Base-by-base conservation (phyloP, 1,140 invertebrate species). In the Pseudomyrmex gracilis region DNA sequence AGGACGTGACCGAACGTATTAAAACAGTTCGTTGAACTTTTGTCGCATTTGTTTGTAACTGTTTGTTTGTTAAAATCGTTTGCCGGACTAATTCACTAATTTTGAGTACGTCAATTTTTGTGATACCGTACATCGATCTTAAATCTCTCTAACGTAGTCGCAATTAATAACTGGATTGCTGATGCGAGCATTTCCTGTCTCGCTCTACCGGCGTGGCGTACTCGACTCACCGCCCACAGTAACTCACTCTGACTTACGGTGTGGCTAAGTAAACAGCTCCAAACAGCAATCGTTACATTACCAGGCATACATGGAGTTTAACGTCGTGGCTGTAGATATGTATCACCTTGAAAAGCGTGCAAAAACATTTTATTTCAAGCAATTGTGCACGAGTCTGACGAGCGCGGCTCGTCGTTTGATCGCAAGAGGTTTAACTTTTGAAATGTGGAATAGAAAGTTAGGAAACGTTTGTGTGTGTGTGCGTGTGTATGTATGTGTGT, bases 101-200 rank as follows among this genome's bases (percentile, higher is more conserved):
- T 17, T 73, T 55, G 22, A 34, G 63, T 15, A 8, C 15, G 17
- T 7, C 20, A 10, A 2, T 47, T 45, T 64, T 13, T 34, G 49
- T 57, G 34, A 68, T 2, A 22, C 43, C 68, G 63, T 68, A 49
- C 66, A 57, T 70, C 22, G 17, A n/a, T 53, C 47, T 77, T 64
- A 24, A 76, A 22, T 17, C n/a, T n/a, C 43, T 63, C n/a, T 64
- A 83, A 76, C 83, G 67, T 47, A 82, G 49, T 87, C 45, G 71
- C 15, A 83, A 87, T 82, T 82, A 80, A 82, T 82, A 82, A 86
- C 68, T 73, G 53, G 51, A 86, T 86, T 74, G 83, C 58, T 20
- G 34, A 53, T 63, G 57, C 49, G 57, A 61, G 60, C 61, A 47
- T 57, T 73, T 76, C n/a, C 70, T n/a, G 17, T 49, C 51, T 43